Percentiles rank a stretch among this genome's conserved stretches.
These are phyloP conservation scores for Ephialtes manifestator DNA, from an alignment of 2,888 invertebrate genomes.

Conservation along the genomic window DNA sequence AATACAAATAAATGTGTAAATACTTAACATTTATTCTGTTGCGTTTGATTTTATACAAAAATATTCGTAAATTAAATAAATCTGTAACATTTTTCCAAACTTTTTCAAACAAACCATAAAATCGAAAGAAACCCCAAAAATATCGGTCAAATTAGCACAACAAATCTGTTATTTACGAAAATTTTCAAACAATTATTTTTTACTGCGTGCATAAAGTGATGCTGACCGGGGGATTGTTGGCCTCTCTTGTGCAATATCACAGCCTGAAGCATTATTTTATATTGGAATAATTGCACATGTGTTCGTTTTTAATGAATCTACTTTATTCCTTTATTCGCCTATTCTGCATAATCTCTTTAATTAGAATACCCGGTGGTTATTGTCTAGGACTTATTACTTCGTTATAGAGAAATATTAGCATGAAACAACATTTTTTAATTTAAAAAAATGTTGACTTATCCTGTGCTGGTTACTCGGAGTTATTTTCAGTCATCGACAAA, in stretches of 20 bases:
- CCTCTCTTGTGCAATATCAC: background rate
- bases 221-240: constrained; percentile 2
- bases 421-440: background rate
- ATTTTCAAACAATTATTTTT: no score
- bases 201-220: background rate
- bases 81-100: no score
- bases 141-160: no score
- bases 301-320: background rate
- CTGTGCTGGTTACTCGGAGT: background rate
- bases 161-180: no score
- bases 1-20: no score
- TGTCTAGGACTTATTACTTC: background rate
- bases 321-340: constrained; percentile 2
- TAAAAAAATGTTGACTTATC: background rate
- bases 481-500: background rate
- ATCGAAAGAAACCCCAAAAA: no score
- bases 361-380: background rate
- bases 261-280: background rate
- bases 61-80: no score
- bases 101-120: no score
- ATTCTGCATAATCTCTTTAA: constrained; percentile 23
- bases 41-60: no score
- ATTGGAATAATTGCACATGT: background rate
- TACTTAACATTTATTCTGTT: no score
- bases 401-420: background rate